These are phyloP conservation scores for Choristoneura rosaceana DNA, from an alignment of 2,888 invertebrate genomes.

Conservation along the genomic window DNA sequence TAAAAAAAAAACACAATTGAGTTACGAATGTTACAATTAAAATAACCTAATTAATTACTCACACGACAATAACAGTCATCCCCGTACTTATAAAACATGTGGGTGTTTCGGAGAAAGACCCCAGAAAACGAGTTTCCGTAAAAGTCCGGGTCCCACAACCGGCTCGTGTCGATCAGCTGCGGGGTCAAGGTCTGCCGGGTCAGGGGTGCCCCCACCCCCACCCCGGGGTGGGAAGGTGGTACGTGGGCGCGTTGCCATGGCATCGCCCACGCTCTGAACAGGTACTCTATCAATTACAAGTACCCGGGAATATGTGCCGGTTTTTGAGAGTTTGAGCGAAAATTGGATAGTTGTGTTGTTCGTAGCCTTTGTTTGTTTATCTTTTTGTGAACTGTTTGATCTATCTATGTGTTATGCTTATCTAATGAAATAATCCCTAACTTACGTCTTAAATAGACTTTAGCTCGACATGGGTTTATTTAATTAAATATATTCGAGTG, in stretches of 20 bases:
- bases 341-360: background rate
- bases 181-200: constrained; percentile 81
- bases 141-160: constrained; percentile 7
- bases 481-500: too few relatives aligned
- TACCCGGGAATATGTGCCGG: constrained; percentile 19
- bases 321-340: constrained; percentile 3
- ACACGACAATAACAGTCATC: background rate
- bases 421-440: too few relatives aligned
- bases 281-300: constrained; percentile 80
- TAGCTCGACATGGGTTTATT: too few relatives aligned
- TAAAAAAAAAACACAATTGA: too few relatives aligned
- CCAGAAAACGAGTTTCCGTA: constrained; percentile 8
- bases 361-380: too few relatives aligned
- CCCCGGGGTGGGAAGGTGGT: constrained; percentile 40
- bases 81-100: background rate
- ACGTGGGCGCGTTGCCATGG: constrained; percentile 78
- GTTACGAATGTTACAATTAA: too few relatives aligned
- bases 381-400: too few relatives aligned
- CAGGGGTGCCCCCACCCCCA: constrained; percentile 50
- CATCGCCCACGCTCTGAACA: constrained; percentile 70
- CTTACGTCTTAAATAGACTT: too few relatives aligned
- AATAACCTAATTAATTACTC: background rate
- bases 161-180: constrained; percentile 64
- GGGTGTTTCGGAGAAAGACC: background rate
- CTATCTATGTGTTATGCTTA: too few relatives aligned